These are phyloP conservation scores for Aethina tumida DNA, from an alignment of 1,140 invertebrate genomes.

Conservation along the genomic window DNA sequence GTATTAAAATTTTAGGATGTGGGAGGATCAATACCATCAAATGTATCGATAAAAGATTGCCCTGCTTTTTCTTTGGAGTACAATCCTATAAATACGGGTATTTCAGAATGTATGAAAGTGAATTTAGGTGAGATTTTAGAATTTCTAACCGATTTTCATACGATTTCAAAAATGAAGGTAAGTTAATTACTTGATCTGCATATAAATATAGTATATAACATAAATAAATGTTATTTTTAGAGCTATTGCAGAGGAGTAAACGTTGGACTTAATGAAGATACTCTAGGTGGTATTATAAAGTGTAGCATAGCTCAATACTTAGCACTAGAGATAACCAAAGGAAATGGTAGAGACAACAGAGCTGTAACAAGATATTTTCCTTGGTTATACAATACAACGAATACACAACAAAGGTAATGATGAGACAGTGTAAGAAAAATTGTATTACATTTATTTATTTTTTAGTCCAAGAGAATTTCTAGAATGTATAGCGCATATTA, in stretches of 20 bases:
- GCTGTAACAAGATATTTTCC: constrained; percentile 78
- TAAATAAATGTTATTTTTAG: constrained; percentile 38
- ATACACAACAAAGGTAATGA: constrained; percentile 76
- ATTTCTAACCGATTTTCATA: constrained; percentile 93
- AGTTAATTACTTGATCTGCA: constrained; percentile 5
- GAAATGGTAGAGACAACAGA: constrained; percentile 75
- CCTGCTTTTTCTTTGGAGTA: constrained; percentile 55
- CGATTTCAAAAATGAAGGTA: constrained; percentile 94
- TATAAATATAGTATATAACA: neutral
- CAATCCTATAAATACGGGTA: too few species aligned
- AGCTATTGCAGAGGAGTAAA: constrained; percentile 69
- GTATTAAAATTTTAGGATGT: constrained; percentile 48
- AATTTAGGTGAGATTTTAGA: constrained; percentile 91
- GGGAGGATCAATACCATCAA: constrained; percentile 41
- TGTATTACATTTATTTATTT: too few species aligned
- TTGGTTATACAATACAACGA: constrained; percentile 82
- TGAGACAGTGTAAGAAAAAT: too few species aligned
- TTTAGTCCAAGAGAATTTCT: constrained; percentile 83
- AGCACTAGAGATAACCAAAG: constrained; percentile 83
- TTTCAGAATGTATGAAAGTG: constrained; percentile 85
- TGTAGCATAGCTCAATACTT: constrained; percentile 92
- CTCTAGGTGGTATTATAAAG: constrained; percentile 88
- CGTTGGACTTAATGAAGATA: constrained; percentile 86
- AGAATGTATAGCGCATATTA: constrained; percentile 90
- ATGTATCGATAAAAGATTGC: constrained; percentile 32